phyloP scores from a whole-genome alignment of 1,140 invertebrate species.

The Chelonus insularis region DNA sequence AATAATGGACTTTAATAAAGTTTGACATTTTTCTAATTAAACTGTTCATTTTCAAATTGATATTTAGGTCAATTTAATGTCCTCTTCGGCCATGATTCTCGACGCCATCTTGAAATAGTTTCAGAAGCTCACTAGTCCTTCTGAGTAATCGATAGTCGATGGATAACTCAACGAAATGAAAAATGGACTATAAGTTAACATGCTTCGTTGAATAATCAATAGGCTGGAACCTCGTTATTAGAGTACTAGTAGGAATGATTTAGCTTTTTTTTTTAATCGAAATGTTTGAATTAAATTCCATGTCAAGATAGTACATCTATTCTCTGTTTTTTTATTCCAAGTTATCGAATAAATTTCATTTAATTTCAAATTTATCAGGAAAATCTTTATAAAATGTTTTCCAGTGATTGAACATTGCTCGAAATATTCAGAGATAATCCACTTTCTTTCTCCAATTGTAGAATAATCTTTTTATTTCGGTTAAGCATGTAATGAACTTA shows the following conservation, averaged over 20 bases:
- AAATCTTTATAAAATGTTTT: background rate
- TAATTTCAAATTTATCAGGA: no score
- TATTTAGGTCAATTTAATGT: constrained; percentile 31
- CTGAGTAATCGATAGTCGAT: constrained; percentile 36
- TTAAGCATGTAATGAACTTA: no score
- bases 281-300: no score
- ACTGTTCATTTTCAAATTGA: background rate
- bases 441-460: no score
- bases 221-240: constrained; percentile 1
- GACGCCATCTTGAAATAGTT: constrained; percentile 40
- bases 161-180: constrained; percentile 28
- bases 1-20: no score
- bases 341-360: no score
- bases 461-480: no score
- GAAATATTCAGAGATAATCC: background rate
- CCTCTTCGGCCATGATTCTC: constrained; percentile 30
- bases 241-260: background rate
- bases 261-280: no score
- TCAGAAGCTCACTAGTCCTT: constrained; percentile 22
- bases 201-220: background rate
- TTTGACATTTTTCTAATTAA: background rate
- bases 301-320: no score
- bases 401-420: background rate
- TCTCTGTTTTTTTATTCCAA: no score
- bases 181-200: constrained; percentile 12